Conservation (phyloP, 1,140 invertebrate species). For the Conus betulinus region DNA sequence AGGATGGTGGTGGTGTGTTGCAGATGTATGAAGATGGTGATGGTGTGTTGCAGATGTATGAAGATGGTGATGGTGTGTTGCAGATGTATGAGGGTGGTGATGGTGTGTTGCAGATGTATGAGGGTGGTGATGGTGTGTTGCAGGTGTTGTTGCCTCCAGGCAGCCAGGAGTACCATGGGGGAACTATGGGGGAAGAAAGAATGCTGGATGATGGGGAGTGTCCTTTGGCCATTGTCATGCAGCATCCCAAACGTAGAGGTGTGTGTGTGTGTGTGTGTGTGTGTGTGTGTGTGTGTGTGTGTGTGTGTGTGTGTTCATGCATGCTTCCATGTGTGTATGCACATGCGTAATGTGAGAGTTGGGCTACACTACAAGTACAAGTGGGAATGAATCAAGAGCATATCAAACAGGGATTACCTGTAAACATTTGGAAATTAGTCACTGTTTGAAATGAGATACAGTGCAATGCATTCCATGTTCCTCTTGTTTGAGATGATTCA, state of each 20-base stretch:
- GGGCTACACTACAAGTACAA: no score
- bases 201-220: constrained; percentile 99
- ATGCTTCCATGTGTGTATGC: no score
- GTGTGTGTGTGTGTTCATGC: no score
- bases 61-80: neutral
- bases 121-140: neutral
- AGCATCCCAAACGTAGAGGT: constrained; percentile 80
- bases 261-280: constrained; percentile 62
- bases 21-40: neutral
- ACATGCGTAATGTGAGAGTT: no score
- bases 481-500: no score
- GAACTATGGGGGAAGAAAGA: constrained; percentile 80
- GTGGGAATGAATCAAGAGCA: no score
- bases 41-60: neutral
- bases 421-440: no score
- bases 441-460: no score
- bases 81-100: neutral
- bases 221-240: constrained; percentile 88
- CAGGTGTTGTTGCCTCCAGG: constrained; percentile 73
- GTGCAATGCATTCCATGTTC: no score
- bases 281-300: constrained; percentile 19
- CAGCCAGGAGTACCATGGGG: constrained; percentile 77
- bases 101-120: neutral
- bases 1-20: neutral
- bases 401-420: no score